Evolutionary conservation across 2,888 invertebrate species (phyloP), one percentile per base, ranked within the genome.

Genomic region (Morpho helenor): DNA sequence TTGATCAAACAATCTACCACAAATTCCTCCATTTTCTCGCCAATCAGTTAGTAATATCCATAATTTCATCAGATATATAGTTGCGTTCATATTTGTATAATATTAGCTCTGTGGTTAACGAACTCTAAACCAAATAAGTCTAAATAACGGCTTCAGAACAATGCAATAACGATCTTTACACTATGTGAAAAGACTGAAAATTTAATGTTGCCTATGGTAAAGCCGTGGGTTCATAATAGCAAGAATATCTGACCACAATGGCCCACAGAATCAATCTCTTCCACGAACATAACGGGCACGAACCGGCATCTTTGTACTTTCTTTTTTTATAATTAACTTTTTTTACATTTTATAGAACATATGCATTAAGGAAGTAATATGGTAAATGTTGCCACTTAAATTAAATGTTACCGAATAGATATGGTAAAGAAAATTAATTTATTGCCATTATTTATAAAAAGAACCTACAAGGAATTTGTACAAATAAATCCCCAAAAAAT

Each of bases 301-400:
- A 61, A 64, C 63, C 68, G 63, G 61, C 65, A 70, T 73, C 76
- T 73, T 63, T 77, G 73, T 73, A 73, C 77, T 77, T 80, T 80
- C 77, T 75, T 78, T 75, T 62, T 83, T 76, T 75, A 77, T 80
- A 82, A 86, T 85, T 84, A 84, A 78, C 73, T 75, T 80, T 82
- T 82, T 79, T 63, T 63, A 58, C 63, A 58, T 62, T 57, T 49
- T 49, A 44, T 56, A 44, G 46, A 45, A 53, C 59, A 59, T 59
- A 53, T 59, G 52, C 39, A 45, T 55, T 31, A 31, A 16, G 53
- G 56, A 59, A 47, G 56, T 51, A 50, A 22, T 49, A 52, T 56
- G 31, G 41, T 48, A 45, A 41, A 52, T 22, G n/a, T 10, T 52
- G 47, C 48, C 22, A 53, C 41, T 47, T 22, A 47, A 47, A 41